Evolutionary conservation across 2,113 vertebrate genomes (phyloP), one percentile per base, ranked within the genome.

Genomic region (Lepidothrix coronata): DNA sequence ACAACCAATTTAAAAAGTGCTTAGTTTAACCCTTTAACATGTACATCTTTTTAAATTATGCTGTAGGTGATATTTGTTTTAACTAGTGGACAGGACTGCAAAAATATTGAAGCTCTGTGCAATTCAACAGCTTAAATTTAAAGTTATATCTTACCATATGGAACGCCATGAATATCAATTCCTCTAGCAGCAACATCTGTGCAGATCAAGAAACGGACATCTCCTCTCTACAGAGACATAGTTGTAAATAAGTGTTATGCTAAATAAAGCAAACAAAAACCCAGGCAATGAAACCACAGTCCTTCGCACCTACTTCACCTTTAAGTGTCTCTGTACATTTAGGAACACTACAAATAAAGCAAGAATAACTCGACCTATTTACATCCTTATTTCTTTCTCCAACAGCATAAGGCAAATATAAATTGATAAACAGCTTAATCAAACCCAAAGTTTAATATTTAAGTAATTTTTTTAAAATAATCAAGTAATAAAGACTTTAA

Each of bases 181-280:
- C 99, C 99, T 98, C 99, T 98, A 80, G 99, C 99, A 68, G 99
- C 99, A 27, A 99, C 99, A 63, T 99, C 99, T 2, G 99, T 99
- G 97, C 99, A 99, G 97, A 99, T 98, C 98, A 99, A 76, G 91
- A 99, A 99, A 88, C 98, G 98, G 41, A 99, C 99, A 59, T 99
- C 99, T 89, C 98, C 98, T 97, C 97, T 99, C 99, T 99, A 85
- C 22, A 28, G 91, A 68, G 94, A 55, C 51, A 94, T 13, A 93
- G 24, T 7, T 48, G 31, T 22, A 75, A n/a, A 25, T 10, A 87
- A 55, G 6, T 2, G 11, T 8, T 91, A n/a, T 43, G 39, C 46
- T 70, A 74, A 46, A 79, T 5, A 61, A 70, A 76, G 37, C 30
- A 59, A 80, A 49, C 17, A 66, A 78, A 78, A 78, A 27, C 4